A percentile compares a stretch with the other conserved stretches of the same genome.
phyloP scores from a whole-genome alignment of 2,888 invertebrate genomes.

The Trissonchulus latispiculum region DNA sequence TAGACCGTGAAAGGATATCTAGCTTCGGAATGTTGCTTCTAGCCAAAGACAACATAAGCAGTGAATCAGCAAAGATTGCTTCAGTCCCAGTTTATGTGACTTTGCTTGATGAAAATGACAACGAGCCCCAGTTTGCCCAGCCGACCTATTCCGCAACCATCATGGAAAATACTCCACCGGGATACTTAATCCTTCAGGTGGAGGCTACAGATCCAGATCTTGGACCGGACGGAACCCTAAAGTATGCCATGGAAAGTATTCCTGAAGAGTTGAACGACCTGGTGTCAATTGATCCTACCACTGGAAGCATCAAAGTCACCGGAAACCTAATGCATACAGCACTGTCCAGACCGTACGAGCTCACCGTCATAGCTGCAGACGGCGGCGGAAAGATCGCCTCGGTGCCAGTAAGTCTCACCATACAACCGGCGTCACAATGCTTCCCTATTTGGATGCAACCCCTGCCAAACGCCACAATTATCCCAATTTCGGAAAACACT shows the following conservation, averaged over 20 bases:
- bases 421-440: neutral
- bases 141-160: conserved; percentile 1
- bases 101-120: conserved; percentile 4
- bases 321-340: neutral
- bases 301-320: neutral
- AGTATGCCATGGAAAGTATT: neutral
- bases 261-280: neutral
- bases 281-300: neutral
- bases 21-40: neutral
- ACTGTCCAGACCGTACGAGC: neutral
- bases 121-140: neutral
- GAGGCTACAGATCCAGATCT: conserved; percentile 1
- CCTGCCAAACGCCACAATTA: neutral
- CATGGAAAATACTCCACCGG: conserved; percentile 10
- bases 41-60: neutral
- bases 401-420: neutral
- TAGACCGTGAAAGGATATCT: neutral
- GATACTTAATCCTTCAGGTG: conserved; percentile 10
- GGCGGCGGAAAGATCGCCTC: neutral
- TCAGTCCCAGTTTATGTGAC: neutral
- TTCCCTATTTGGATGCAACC: neutral
- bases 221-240: neutral
- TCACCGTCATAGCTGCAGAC: neutral
- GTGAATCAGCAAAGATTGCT: neutral
- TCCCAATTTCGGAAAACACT: neutral